phyloP scores from a whole-genome alignment of 2,113 vertebrate genomes.

The Oncorhynchus clarkii region DNA sequence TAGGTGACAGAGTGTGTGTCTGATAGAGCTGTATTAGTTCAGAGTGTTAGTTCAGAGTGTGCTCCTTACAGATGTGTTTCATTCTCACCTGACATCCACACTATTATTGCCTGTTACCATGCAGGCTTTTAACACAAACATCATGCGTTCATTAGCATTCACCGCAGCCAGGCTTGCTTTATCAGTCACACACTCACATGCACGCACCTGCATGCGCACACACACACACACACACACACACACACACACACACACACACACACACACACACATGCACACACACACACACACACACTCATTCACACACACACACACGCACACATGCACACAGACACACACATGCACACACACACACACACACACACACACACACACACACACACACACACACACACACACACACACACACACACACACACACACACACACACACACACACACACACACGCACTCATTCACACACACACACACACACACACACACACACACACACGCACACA shows the following conservation, averaged over 20 bases:
- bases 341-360: no score
- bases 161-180: not conserved
- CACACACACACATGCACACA: not conserved
- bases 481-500: not conserved
- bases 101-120: slow-evolving; percentile 56
- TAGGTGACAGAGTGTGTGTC: not conserved
- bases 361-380: not conserved
- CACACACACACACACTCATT: no score
- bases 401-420: not conserved
- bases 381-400: not conserved
- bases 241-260: not conserved
- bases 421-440: not conserved
- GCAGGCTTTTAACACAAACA: slow-evolving; percentile 45
- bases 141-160: slow-evolving; percentile 16
- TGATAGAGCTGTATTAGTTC: not conserved
- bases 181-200: slow-evolving; percentile 1
- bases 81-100: slow-evolving; percentile 61
- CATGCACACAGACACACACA: no score
- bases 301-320: not conserved
- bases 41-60: no score
- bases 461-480: not conserved
- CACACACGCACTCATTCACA: not conserved
- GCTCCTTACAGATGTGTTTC: slow-evolving; percentile 49
- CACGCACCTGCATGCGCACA: not conserved
- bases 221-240: not conserved